Conservation (phyloP, 2,888 invertebrate genomes). For the Nesidiocoris tenuis region DNA sequence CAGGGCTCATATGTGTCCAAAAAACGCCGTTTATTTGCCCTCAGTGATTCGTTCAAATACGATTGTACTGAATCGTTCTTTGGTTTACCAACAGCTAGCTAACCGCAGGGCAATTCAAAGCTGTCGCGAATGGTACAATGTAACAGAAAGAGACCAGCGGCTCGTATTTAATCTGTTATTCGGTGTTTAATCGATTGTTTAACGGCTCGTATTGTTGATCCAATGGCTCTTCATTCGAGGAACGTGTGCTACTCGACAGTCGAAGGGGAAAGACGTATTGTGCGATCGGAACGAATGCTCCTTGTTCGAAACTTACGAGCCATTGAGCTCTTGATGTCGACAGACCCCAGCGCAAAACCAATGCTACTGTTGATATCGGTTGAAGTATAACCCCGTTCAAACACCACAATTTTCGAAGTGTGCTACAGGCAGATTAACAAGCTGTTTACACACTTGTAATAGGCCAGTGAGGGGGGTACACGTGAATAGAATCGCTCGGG, state of each 20-base stretch:
- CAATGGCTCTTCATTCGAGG: conserved; percentile 6
- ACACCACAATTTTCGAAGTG: background rate
- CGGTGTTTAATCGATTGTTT: conserved; percentile 33
- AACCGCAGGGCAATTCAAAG: conserved; percentile 14
- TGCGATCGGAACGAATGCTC: conserved; percentile 30
- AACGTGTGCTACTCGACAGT: background rate
- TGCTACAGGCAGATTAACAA: background rate
- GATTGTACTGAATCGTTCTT: background rate
- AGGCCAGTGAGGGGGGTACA: background rate
- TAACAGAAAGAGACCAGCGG: conserved; percentile 29
- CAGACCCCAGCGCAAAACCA: background rate
- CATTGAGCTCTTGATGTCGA: conserved; percentile 30
- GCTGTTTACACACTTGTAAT: background rate
- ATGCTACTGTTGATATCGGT: background rate
- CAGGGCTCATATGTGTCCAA: too few species aligned
- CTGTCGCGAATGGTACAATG: conserved; percentile 10
- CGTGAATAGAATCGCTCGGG: background rate
- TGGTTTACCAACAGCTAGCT: conserved; percentile 13
- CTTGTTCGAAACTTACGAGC: conserved; percentile 26
- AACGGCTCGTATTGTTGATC: conserved; percentile 36
- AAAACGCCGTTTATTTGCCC: too few species aligned
- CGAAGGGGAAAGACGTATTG: conserved; percentile 23
- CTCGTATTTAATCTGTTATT: conserved; percentile 25
- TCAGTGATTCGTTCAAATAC: too few species aligned
- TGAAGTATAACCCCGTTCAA: background rate